These are phyloP conservation scores for Peromyscus melanophrys DNA, from an alignment of 2,797 vertebrate species.

Conservation along the genomic window DNA sequence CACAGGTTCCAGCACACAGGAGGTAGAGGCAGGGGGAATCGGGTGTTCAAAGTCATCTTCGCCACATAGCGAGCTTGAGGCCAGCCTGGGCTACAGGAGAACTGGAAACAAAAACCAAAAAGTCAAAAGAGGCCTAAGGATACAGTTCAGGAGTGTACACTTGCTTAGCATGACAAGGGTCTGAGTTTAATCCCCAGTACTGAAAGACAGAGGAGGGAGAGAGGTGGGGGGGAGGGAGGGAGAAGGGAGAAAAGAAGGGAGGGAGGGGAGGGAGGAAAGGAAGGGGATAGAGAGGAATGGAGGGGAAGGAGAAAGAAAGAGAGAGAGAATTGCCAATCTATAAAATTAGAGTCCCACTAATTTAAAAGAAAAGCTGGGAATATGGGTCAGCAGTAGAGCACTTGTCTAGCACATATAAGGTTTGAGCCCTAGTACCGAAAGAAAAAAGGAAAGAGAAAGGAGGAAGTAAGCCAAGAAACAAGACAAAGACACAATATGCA, in stretches of 20 bases:
- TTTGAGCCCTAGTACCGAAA: background rate
- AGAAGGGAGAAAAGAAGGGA: fast-evolving
- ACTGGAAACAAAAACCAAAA: background rate
- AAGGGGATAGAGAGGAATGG: background rate
- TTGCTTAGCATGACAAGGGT: background rate
- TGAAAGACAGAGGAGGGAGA: too few relatives aligned
- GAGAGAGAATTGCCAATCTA: background rate
- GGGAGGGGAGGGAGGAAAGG: background rate
- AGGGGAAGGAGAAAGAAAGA: background rate
- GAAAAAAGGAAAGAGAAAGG: background rate
- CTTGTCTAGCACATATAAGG: background rate
- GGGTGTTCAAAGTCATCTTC: background rate
- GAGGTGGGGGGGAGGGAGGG: background rate
- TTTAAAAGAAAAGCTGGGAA: background rate
- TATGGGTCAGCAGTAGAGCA: background rate
- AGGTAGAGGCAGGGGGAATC: background rate
- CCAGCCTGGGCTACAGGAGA: background rate
- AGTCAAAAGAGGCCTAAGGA: background rate
- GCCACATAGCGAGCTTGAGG: background rate
- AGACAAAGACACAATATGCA: background rate
- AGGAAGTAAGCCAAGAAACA: background rate
- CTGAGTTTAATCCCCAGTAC: background rate
- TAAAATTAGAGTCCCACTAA: background rate
- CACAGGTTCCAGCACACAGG: background rate
- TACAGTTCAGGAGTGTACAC: background rate